phyloP scores from a whole-genome alignment of 2,113 vertebrate species.

The Gnathonemus echidnorhynchus region DNA sequence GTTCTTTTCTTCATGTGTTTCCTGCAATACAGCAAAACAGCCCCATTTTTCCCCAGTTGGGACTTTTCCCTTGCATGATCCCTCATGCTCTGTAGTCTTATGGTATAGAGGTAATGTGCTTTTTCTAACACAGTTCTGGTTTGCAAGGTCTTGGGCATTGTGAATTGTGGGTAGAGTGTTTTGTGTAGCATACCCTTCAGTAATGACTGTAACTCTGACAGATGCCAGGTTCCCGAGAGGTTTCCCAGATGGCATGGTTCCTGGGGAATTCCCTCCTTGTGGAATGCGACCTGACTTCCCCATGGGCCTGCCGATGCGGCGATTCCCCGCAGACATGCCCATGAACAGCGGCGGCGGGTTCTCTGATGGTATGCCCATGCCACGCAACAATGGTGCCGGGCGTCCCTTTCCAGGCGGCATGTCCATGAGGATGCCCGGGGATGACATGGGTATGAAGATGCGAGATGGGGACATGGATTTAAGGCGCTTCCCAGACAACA shows the following conservation, averaged over 20 bases:
- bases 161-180: background rate
- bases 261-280: constrained; percentile 41
- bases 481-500: constrained; percentile 38
- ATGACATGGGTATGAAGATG: constrained; percentile 30
- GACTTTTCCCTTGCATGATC: background rate
- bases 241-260: constrained; percentile 38
- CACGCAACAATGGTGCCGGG: constrained; percentile 13
- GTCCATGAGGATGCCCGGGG: constrained; percentile 37
- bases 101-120: background rate
- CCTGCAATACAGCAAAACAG: background rate
- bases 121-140: background rate
- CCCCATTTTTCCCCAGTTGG: background rate
- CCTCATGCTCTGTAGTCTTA: background rate
- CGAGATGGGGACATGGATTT: constrained; percentile 32
- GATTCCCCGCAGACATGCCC: constrained; percentile 13
- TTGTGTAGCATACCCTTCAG: background rate
- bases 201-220: constrained; percentile 17
- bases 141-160: background rate
- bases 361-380: constrained; percentile 11
- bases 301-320: constrained; percentile 15
- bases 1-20: background rate
- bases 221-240: constrained; percentile 32
- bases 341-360: constrained; percentile 36
- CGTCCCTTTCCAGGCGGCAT: constrained; percentile 33
- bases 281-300: constrained; percentile 36